Evolutionary conservation across 2,797 vertebrate genomes (phyloP), one percentile per base, ranked within the genome.

Genomic region (Heterohyrax brucei): DNA sequence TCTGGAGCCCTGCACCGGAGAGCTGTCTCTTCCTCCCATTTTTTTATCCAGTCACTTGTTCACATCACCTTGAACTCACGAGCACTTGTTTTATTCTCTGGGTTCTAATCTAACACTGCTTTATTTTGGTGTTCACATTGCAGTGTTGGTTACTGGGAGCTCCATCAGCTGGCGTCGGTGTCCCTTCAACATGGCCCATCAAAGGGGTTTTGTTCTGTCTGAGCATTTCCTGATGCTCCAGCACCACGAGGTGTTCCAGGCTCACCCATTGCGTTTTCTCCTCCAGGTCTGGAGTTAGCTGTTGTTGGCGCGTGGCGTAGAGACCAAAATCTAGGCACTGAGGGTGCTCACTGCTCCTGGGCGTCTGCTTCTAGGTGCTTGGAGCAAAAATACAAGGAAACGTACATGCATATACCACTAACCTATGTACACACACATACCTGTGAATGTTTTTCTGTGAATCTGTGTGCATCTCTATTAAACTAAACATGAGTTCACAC

Each of bases 391-490:
- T 21, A 26, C 82, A 18, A 50, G 62, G 46, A 24, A 28, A 30
- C 1, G 10, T 13, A 1, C 14, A 13, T 33, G 14, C 4, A n/a
- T 82, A 22, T 22, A 13, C 48, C 3, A 22, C 48, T 5, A 22
- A 53, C 10, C 62, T 5, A 0, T 14, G 46, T 56, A 56, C 24
- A 50, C 14, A 19, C 21, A 19, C 3, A 13, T 1, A 5, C 2
- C 14, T 24, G 18, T 56, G 18, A 56, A 56, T 56, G 6, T 10
- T 28, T 50, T 72, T 75, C 24, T 22, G 3, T 62, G 70, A 30
- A 22, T 4, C 73, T 4, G 2, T 3, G 4, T 39, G 3, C 1
- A 0, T 16, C 68, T 9, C 2, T 4, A 7, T 1, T 1, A 4
- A 10, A 30, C 19, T 48, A 2, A 5, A 14, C 50, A 0, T 16